Evolutionary conservation across 2,888 invertebrate species (phyloP), one percentile per base, ranked within the genome.

Genomic region (Julus scanicus): DNA sequence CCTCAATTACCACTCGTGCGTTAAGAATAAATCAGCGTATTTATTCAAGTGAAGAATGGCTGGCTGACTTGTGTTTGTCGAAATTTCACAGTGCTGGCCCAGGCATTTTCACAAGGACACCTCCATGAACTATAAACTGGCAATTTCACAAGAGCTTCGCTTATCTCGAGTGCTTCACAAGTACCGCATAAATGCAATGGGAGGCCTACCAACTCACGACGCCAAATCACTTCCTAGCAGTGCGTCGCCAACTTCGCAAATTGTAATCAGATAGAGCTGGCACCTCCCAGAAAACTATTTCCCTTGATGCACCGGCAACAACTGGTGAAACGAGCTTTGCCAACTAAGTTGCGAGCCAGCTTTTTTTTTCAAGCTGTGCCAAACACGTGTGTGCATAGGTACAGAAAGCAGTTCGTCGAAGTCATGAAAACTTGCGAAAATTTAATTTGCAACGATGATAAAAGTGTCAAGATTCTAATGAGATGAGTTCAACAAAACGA

Each of bases 141-240:
- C n/a, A 63, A 63, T 63, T 63, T 63, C 63, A 63, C 63, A 20
- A 63, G 20, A 20, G 63, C 13, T 20, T 20, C n/a, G 63, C 63
- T 63, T 63, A 63, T 63, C 63, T 63, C 63, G 63, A 63, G 63
- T 63, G 63, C 63, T 63, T 63, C 63, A 20, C 63, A 63, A 63
- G 63, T 63, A 20, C 63, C 63, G n/a, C n/a, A 9, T 63, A 63
- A 2, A 63, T 20, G 63, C 63, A n/a, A 49, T 63, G 63, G 63
- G 63, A 20, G 17, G 63, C 63, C 20, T 63, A 20, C 63, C n/a
- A 20, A 20, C 63, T 63, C 63, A 63, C 63, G 20, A 9, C 20
- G 8, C 20, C 5, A 63, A 63, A 63, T 63, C 63, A 63, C 63
- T 63, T 63, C 20, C 63, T 63, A 63, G 20, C 63, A 4, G 17